A percentile compares a stretch with the other conserved stretches of the same genome.
Conservation (phyloP, 1,140 invertebrate species). For the Cylas formicarius region DNA sequence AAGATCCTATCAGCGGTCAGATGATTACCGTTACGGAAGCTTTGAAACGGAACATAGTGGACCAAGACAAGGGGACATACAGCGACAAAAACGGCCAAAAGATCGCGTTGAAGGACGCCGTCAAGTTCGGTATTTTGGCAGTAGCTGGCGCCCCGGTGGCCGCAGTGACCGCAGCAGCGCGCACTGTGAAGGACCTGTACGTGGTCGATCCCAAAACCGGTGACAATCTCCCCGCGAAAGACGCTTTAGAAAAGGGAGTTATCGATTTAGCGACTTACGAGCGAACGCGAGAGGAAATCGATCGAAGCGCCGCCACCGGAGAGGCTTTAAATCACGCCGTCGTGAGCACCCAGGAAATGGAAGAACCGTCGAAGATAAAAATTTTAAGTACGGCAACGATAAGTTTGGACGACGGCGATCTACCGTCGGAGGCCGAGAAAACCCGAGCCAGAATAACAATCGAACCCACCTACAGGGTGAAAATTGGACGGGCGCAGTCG, state of each 20-base stretch:
- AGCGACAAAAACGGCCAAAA: conserved; percentile 56
- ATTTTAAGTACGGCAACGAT: conserved; percentile 34
- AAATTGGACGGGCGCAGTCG: conserved; percentile 52
- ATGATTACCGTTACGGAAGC: conserved; percentile 70
- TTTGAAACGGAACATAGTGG: conserved; percentile 64
- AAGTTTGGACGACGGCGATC: conserved; percentile 40
- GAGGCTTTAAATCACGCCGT: conserved; percentile 52
- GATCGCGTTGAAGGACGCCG: conserved; percentile 65
- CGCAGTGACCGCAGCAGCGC: conserved; percentile 50
- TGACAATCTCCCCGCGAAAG: conserved; percentile 65
- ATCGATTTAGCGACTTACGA: conserved; percentile 56
- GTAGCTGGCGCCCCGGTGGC: conserved; percentile 65
- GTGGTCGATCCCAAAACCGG: conserved; percentile 72
- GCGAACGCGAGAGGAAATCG: conserved; percentile 47
- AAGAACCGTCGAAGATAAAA: conserved; percentile 38
- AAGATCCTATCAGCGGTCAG: conserved; percentile 64
- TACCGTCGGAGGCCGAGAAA: conserved; percentile 48
- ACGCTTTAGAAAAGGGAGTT: conserved; percentile 70
- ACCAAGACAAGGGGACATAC: conserved; percentile 65
- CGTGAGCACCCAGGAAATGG: conserved; percentile 39
- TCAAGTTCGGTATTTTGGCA: conserved; percentile 62
- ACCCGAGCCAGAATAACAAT: conserved; percentile 53
- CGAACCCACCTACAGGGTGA: conserved; percentile 62
- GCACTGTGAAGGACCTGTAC: conserved; percentile 53
- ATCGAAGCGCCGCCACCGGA: conserved; percentile 34